Percentiles rank a stretch among this genome's conserved stretches.
These are phyloP conservation scores for Lymantria monacha DNA, from an alignment of 2,888 invertebrate genomes.

Conservation along the genomic window DNA sequence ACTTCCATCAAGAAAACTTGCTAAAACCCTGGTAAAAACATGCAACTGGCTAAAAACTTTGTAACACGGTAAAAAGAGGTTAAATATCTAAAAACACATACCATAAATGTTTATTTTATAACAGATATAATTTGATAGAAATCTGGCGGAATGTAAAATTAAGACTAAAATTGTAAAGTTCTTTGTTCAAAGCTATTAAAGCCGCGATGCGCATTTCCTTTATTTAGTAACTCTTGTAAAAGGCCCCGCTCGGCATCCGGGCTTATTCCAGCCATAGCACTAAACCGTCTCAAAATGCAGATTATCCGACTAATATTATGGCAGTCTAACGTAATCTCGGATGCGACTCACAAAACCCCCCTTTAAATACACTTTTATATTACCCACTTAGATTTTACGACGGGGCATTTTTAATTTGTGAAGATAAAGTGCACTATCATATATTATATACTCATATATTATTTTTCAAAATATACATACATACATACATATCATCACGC, in stretches of 20 bases:
- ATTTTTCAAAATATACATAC: too few species aligned
- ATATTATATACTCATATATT: too few species aligned
- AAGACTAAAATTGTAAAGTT: slow-evolving; percentile 7
- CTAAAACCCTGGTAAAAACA: too few species aligned
- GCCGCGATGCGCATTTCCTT: slow-evolving; percentile 29
- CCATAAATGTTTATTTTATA: neutral
- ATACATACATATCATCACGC: too few species aligned
- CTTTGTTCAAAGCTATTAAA: slow-evolving; percentile 26
- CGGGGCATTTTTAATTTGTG: slow-evolving; percentile 22
- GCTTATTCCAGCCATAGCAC: slow-evolving; percentile 36
- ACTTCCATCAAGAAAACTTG: too few species aligned
- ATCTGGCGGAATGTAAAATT: neutral
- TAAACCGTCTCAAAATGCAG: slow-evolving; percentile 39
- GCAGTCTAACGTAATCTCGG: slow-evolving; percentile 32
- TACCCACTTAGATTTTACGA: slow-evolving; percentile 15
- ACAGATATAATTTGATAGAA: neutral
- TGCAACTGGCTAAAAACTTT: too few species aligned
- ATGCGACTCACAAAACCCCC: slow-evolving; percentile 22
- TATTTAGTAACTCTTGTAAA: slow-evolving; percentile 33
- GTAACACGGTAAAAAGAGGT: neutral
- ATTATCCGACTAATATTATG: slow-evolving; percentile 42
- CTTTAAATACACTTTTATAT: slow-evolving; percentile 23
- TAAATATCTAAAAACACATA: neutral
- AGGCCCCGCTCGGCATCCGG: slow-evolving; percentile 20
- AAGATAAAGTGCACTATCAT: too few species aligned